Evolutionary conservation across 53 echinoderm and acorn worm genomes (phyloP).

Genomic region (Holothuria leucospilota): DNA sequence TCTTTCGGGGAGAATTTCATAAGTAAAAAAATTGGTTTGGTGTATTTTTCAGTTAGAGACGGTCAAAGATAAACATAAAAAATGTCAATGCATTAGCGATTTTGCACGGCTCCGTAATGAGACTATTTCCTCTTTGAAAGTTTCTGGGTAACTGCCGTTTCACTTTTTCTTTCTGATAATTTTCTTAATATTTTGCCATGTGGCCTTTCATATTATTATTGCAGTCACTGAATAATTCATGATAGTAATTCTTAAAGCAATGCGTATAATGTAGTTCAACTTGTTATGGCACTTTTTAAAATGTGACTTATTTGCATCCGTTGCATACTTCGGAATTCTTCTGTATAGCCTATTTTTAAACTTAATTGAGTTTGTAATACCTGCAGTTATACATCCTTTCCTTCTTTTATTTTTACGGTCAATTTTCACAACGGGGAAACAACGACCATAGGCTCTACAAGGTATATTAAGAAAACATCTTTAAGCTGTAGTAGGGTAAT

Average conservation of each 20-base stretch:
- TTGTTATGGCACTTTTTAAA: background rate
- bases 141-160: background rate
- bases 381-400: too few species aligned
- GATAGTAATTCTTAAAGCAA: background rate
- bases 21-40: too few species aligned
- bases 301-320: background rate
- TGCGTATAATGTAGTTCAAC: too few species aligned
- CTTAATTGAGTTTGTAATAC: constrained; percentile 4
- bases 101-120: background rate
- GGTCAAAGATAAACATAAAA: background rate
- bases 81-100: background rate
- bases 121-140: background rate
- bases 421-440: too few species aligned
- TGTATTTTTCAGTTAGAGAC: background rate
- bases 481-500: too few species aligned
- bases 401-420: background rate
- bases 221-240: background rate
- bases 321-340: background rate
- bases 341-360: too few species aligned
- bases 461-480: too few species aligned
- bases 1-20: too few species aligned
- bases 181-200: constrained; percentile 13
- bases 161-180: background rate
- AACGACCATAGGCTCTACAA: too few species aligned
- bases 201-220: background rate